Evolutionary conservation across 2,113 vertebrate species (phyloP).

Genomic region (Stegostoma tigrinum): DNA sequence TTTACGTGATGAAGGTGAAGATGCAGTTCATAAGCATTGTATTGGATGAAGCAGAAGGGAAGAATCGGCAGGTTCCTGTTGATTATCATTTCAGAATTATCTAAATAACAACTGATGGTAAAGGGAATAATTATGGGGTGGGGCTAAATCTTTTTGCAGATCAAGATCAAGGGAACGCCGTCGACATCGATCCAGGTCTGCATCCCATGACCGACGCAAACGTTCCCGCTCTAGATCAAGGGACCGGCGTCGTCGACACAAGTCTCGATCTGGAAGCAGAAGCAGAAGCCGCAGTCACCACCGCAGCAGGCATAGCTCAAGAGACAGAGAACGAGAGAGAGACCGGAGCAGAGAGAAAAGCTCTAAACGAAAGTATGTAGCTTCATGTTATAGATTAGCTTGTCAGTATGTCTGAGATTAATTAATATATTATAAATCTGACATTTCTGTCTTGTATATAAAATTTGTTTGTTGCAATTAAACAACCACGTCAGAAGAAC

Average conservation of each 20-base stretch:
- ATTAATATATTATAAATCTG: not conserved
- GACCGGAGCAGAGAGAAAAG: constrained; percentile 40
- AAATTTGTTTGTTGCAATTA: not conserved
- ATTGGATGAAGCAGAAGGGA: not conserved
- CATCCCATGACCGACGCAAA: constrained; percentile 64
- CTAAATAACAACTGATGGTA: not conserved
- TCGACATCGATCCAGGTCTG: constrained; percentile 63
- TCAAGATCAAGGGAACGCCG: constrained; percentile 67
- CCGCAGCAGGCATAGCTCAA: constrained; percentile 65
- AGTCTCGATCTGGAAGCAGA: constrained; percentile 61
- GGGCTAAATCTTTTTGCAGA: constrained; percentile 45
- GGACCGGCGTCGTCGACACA: constrained; percentile 63
- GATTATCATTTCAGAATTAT: too few relatives aligned
- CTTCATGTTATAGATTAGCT: not conserved
- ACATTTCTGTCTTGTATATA: not conserved
- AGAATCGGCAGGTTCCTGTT: too few relatives aligned
- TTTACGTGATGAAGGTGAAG: not conserved
- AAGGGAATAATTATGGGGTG: not conserved
- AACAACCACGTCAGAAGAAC: not conserved
- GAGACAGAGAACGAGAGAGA: constrained; percentile 66
- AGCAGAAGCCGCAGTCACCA: constrained; percentile 69
- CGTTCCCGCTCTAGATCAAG: constrained; percentile 68
- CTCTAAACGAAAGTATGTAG: constrained; percentile 61
- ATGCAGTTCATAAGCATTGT: not conserved
- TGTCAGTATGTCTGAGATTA: not conserved